Conservation (phyloP, 2,113 vertebrate species). For the Dascyllus trimaculatus region DNA sequence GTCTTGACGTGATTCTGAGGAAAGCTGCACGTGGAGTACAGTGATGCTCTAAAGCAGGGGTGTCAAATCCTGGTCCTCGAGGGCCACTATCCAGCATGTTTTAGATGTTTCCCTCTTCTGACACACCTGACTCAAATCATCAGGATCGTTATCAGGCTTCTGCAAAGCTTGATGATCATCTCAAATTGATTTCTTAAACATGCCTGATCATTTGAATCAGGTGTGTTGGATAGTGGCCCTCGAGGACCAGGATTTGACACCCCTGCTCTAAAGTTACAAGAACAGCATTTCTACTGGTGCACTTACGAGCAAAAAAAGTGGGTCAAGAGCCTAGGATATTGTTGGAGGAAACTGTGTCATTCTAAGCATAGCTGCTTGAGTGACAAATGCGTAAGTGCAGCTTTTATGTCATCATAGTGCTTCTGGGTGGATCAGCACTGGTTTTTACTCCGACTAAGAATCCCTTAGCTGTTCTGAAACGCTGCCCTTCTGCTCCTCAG, state of each 20-base stretch:
- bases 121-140: no score
- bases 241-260: no score
- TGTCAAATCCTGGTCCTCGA: no score
- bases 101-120: no score
- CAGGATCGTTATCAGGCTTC: no score
- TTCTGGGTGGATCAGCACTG: slow-evolving; percentile 51
- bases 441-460: slow-evolving; percentile 58
- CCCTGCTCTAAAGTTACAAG: slow-evolving; percentile 44
- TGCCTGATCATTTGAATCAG: no score
- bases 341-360: slow-evolving; percentile 19
- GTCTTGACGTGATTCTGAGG: slow-evolving; percentile 60
- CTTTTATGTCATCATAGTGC: slow-evolving; percentile 30
- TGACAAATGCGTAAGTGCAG: slow-evolving; percentile 12
- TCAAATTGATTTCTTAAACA: no score
- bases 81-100: no score
- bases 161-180: no score
- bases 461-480: slow-evolving; percentile 19
- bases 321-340: slow-evolving; percentile 39
- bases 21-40: slow-evolving; percentile 38
- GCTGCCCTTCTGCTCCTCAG: neutral
- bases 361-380: neutral
- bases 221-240: no score
- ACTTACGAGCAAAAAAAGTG: slow-evolving; percentile 35
- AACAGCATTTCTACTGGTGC: slow-evolving; percentile 20
- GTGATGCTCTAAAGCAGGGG: slow-evolving; percentile 42